Percentiles rank a stretch among this genome's conserved stretches.
Evolutionary conservation across 64 coral and sea anemone genomes (phyloP).

Genomic region (Actinia tenebrosa): DNA sequence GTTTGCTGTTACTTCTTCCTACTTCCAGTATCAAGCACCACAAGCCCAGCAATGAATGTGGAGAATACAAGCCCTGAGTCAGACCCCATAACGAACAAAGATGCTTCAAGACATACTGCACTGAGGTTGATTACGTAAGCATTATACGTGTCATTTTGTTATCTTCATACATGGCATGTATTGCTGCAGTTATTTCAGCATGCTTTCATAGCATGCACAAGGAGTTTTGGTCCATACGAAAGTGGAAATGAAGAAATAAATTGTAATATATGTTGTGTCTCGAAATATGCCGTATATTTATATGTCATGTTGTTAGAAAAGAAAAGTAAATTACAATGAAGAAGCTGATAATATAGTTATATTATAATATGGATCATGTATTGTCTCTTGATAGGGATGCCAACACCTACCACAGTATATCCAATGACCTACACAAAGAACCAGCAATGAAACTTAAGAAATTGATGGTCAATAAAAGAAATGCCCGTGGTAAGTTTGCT

Average conservation of each 20-base stretch:
- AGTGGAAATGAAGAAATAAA: no score
- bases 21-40: constrained; percentile 18
- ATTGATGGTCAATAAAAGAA: constrained; percentile 26
- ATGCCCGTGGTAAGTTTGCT: background rate
- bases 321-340: background rate
- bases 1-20: constrained; percentile 86
- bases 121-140: constrained; percentile 13
- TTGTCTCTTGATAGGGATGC: constrained; percentile 12
- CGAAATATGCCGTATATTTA: no score
- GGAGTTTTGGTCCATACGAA: no score
- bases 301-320: no score
- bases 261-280: no score
- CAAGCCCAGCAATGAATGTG: background rate
- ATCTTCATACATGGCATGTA: no score
- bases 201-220: no score
- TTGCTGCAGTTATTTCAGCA: no score
- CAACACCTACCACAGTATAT: constrained; percentile 15
- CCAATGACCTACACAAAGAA: background rate
- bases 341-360: background rate
- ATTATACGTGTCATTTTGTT: background rate
- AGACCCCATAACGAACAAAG: background rate
- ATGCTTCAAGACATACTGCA: background rate
- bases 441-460: constrained; percentile 18
- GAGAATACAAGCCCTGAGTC: background rate
- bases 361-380: background rate